phyloP scores from a whole-genome alignment of 2,797 vertebrate genomes.

The Eulemur rubriventer region DNA sequence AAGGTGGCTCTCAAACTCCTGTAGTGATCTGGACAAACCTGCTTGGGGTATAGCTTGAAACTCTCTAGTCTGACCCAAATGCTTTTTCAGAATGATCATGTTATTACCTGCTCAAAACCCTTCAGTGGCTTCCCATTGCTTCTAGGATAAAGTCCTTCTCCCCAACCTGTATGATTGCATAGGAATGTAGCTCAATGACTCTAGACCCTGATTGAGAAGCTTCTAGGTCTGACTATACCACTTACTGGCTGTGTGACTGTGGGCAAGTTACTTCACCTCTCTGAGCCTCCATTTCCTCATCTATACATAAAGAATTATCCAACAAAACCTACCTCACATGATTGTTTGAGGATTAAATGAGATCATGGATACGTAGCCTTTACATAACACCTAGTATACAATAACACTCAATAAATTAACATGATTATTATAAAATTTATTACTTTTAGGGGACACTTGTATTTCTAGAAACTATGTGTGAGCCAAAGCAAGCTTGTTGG shows the following conservation, averaged over 20 bases:
- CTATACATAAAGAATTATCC: neutral
- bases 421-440: neutral
- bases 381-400: neutral
- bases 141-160: neutral
- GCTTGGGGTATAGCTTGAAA: neutral
- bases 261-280: neutral
- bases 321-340: neutral
- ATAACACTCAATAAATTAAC: neutral
- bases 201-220: neutral
- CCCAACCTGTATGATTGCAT: fast-evolving
- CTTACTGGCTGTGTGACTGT: neutral
- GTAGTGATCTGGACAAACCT: neutral
- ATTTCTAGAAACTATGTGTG: neutral
- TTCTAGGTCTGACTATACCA: neutral
- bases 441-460: neutral
- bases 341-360: neutral
- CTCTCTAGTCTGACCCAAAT: neutral
- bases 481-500: neutral
- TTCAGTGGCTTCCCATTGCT: neutral
- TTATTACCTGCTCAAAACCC: neutral
- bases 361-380: neutral
- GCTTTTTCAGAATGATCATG: neutral
- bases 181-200: too few species aligned
- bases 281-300: neutral
- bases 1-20: neutral